Evolutionary conservation across 2,797 vertebrate species (phyloP).

Genomic region (Dendrocincla tyrannina): DNA sequence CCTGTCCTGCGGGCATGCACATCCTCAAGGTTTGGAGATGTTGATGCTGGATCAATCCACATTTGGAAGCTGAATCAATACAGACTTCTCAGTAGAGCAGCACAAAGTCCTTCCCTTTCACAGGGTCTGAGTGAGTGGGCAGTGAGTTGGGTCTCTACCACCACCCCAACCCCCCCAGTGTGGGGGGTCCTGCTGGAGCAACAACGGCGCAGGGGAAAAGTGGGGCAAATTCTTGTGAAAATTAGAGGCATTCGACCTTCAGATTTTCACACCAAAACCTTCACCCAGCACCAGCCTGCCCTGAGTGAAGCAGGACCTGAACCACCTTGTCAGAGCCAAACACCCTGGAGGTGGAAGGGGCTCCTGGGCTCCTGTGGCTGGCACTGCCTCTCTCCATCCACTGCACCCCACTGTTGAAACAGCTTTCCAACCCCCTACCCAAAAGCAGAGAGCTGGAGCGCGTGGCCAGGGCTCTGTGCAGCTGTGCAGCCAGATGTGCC

Average conservation of each 20-base stretch:
- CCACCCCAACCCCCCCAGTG: not conserved
- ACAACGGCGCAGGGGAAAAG: rapidly evolving
- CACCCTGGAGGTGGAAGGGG: rapidly evolving
- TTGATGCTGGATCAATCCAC: not conserved
- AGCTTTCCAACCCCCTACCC: not conserved
- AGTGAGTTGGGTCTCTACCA: not conserved
- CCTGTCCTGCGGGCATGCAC: not conserved
- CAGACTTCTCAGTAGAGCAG: not conserved
- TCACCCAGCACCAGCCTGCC: not conserved
- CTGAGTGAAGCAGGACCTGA: not conserved
- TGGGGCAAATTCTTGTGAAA: not conserved
- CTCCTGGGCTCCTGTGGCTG: not conserved
- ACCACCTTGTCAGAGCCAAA: not conserved
- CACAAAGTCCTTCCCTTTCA: no score
- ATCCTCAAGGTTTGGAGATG: not conserved
- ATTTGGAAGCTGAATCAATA: not conserved
- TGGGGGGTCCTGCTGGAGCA: not conserved
- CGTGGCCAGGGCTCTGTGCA: not conserved
- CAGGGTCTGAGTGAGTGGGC: not conserved
- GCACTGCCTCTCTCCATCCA: rapidly evolving
- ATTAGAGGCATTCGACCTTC: not conserved
- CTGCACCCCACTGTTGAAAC: rapidly evolving
- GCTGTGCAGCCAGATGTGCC: slow-evolving; percentile 1
- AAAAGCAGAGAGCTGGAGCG: rapidly evolving
- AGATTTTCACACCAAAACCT: not conserved